phyloP scores from a whole-genome alignment of 92 coral and sea anemone genomes.

The Hydrozoanthus gracilis region DNA sequence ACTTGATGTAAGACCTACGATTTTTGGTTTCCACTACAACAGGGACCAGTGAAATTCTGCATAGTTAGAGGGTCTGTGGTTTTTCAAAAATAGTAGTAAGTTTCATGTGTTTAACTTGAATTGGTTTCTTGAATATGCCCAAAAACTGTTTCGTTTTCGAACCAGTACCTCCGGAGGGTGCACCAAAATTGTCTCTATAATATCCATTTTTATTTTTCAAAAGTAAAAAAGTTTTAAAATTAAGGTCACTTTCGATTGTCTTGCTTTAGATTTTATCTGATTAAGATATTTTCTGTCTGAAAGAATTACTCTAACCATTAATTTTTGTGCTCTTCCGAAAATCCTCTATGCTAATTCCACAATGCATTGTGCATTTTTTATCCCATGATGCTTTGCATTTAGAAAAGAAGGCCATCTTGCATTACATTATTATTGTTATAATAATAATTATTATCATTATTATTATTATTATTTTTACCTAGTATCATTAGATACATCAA shows the following conservation, averaged over 20 bases:
- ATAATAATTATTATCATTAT: too few species aligned
- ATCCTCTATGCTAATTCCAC: conserved; percentile 37
- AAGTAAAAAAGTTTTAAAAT: background rate
- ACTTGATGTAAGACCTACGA: too few species aligned
- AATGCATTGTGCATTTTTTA: conserved; percentile 37
- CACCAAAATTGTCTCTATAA: conserved; percentile 14
- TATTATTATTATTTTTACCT: too few species aligned
- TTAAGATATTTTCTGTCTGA: background rate
- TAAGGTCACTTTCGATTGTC: conserved; percentile 31
- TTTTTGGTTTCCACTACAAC: too few species aligned
- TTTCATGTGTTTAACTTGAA: background rate
- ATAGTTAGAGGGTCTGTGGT: background rate
- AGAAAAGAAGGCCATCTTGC: conserved; percentile 25
- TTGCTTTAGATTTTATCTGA: conserved; percentile 26
- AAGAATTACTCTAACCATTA: conserved; percentile 22
- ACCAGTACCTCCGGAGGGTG: background rate
- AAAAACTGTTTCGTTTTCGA: background rate
- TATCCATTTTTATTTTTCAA: background rate
- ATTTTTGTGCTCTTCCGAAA: conserved; percentile 33
- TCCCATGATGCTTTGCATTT: conserved; percentile 48
- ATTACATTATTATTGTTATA: too few species aligned
- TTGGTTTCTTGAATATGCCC: background rate
- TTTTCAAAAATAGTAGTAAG: conserved; percentile 3
- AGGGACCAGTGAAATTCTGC: background rate
- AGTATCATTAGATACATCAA: too few species aligned